phyloP scores from a whole-genome alignment of 2,113 vertebrate genomes.

The Conger conger region DNA sequence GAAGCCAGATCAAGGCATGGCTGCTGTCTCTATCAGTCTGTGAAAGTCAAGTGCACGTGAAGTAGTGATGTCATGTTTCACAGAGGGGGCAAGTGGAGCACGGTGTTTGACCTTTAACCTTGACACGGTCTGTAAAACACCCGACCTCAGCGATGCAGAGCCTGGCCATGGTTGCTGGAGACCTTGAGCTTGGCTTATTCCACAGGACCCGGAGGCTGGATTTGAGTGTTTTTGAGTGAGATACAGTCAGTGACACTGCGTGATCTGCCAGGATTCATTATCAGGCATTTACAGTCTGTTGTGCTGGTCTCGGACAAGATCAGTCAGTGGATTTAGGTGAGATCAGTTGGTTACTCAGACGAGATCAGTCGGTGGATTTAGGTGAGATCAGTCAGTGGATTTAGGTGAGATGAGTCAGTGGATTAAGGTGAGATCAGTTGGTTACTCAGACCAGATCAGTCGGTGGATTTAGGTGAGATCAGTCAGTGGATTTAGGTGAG shows the following conservation, averaged over 20 bases:
- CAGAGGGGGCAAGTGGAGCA: background rate
- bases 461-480: too few relatives aligned
- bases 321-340: too few relatives aligned
- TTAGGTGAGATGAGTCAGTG: too few relatives aligned
- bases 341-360: too few relatives aligned
- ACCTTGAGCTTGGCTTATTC: background rate
- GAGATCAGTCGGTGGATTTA: too few relatives aligned
- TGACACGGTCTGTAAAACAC: conserved; percentile 6
- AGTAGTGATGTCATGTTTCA: background rate
- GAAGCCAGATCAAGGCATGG: conserved; percentile 62
- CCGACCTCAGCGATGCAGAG: background rate
- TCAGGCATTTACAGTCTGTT: background rate
- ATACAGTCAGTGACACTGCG: background rate
- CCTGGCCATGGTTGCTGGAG: background rate
- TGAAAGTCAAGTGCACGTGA: background rate
- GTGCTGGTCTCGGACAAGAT: background rate
- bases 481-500: too few relatives aligned
- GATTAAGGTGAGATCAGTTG: too few relatives aligned
- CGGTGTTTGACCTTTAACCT: background rate
- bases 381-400: too few relatives aligned
- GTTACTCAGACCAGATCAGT: too few relatives aligned
- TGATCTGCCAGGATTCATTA: background rate
- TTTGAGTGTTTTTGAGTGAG: background rate
- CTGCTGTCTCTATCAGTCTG: conserved; percentile 22
- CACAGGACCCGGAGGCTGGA: too few relatives aligned